Evolutionary conservation across 2,797 vertebrate genomes (phyloP), one percentile per base, ranked within the genome.

Genomic region (Neosilurus mollespiculum): DNA sequence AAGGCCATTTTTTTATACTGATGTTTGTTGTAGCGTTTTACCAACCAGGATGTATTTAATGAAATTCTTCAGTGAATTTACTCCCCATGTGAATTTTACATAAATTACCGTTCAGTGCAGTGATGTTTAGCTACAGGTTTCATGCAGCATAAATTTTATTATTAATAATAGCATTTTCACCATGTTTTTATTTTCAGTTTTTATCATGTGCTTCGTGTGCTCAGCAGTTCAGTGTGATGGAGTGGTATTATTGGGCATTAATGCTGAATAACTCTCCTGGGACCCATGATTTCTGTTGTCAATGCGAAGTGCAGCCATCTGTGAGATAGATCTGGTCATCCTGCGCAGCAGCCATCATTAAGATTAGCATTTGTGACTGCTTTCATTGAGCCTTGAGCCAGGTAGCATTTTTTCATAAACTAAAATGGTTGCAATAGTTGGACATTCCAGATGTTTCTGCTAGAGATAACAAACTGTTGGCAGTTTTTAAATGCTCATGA

Each of bases 1-100:
- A 88, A 92, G 91, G 94, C 92, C 92, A 92, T 94, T 89, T 62
- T 78, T 87, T 91, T 93, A 88, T 90, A 90, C 85, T 79, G 80
- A 37, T 53, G 70, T 75, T 66, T 86, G 83, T 87, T 81, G 70
- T 89, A 83, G 87, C 87, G 69, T 53, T 54, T 56, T 86, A 30
- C 12, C n/a, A 37, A 53, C 78, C 64, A 71, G 62, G 26, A 15
- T 54, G 53, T 26, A 62, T 58, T 59, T 54, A 30, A 22, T 70
- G 18, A 18, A n/a, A 16, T 30, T 49, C 62, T 49, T 59, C 18
- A 43, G 34, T n/a, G 58, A 10, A 49, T 51, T 30, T 81, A 20
- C 16, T 18, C 5, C 11, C 2, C 20, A 26, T 75, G 72, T 73
- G 4, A 24, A 15, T 34, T 58, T 58, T 58, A 18, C 26, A 14